Conservation (phyloP, 1,140 invertebrate species). For the Musca domestica region DNA sequence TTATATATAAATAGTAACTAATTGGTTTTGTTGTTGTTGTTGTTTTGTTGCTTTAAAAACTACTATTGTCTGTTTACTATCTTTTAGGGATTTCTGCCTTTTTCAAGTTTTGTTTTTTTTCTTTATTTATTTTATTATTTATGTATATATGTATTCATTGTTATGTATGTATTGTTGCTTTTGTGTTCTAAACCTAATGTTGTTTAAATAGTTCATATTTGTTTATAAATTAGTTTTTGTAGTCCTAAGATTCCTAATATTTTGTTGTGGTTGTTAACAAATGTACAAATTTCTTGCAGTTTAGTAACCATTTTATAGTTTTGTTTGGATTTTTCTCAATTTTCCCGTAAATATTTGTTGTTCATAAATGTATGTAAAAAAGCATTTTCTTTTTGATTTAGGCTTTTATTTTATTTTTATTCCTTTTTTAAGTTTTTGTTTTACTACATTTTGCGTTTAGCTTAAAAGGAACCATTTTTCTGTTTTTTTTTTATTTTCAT, state of each 20-base stretch:
- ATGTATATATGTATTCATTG: background rate
- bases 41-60: conserved; percentile 7
- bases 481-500: too few relatives aligned
- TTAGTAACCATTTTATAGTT: conserved; percentile 11
- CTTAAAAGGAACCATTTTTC: conserved; percentile 12
- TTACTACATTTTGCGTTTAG: background rate
- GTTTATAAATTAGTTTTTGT: too few relatives aligned
- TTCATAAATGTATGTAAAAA: background rate
- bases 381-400: conserved; percentile 4
- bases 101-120: background rate
- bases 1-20: conserved; percentile 21
- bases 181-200: background rate
- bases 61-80: conserved; percentile 22
- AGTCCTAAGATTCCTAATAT: too few relatives aligned
- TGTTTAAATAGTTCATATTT: too few relatives aligned
- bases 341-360: background rate
- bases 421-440: background rate
- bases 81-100: conserved; percentile 13
- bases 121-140: background rate
- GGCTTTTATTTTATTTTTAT: background rate
- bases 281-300: conserved; percentile 11
- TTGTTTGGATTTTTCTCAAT: background rate
- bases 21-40: conserved; percentile 14
- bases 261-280: too few relatives aligned
- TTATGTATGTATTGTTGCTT: background rate